phyloP scores from a whole-genome alignment of 2,888 invertebrate species.

The Eupithecia subumbrata region DNA sequence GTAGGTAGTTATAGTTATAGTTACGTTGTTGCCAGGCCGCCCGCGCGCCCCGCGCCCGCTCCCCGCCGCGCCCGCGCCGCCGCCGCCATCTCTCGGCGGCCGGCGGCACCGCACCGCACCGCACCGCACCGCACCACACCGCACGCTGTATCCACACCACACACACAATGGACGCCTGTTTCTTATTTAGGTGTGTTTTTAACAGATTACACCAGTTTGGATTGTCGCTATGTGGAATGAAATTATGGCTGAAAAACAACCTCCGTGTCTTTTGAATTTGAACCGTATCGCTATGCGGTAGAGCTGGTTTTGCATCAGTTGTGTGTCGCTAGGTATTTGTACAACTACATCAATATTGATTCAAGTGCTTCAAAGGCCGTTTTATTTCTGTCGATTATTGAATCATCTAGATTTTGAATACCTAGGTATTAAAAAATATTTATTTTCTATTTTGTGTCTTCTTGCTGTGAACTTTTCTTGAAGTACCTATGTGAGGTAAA shows the following conservation, averaged over 20 bases:
- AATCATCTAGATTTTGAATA: slow-evolving; percentile 42
- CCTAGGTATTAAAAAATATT: neutral
- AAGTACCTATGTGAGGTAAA: no score
- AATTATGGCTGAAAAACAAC: slow-evolving; percentile 36
- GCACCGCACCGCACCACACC: no score
- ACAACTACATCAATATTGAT: slow-evolving; percentile 53
- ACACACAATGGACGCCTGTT: slow-evolving; percentile 16
- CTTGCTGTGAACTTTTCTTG: neutral
- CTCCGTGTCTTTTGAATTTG: slow-evolving; percentile 8
- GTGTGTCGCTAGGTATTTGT: slow-evolving; percentile 43
- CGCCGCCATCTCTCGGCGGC: slow-evolving; percentile 58
- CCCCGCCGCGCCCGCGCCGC: neutral
- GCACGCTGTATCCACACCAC: slow-evolving; percentile 23
- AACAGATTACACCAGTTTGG: slow-evolving; percentile 33
- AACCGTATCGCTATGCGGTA: slow-evolving; percentile 4
- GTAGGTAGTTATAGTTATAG: no score
- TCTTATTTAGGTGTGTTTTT: slow-evolving; percentile 38
- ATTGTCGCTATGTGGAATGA: slow-evolving; percentile 41
- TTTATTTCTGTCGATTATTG: slow-evolving; percentile 53
- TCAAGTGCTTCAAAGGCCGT: slow-evolving; percentile 54
- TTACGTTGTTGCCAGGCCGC: slow-evolving; percentile 52
- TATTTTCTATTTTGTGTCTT: neutral
- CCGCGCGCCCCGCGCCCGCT: neutral
- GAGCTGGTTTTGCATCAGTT: slow-evolving; percentile 17
- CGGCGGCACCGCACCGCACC: slow-evolving; percentile 44